Evolutionary conservation across 2,797 vertebrate genomes (phyloP).

Genomic region (Anguilla anguilla): DNA sequence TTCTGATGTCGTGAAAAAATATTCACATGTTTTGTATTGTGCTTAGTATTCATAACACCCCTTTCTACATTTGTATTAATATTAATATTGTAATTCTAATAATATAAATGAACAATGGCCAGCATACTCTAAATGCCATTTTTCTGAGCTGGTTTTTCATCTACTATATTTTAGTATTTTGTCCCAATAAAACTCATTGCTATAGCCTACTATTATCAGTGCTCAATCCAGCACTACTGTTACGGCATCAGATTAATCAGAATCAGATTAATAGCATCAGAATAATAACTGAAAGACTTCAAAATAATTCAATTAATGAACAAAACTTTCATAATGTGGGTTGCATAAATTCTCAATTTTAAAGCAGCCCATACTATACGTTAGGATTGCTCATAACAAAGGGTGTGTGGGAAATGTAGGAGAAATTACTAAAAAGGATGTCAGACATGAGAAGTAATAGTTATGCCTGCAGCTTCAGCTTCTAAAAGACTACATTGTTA

Average conservation of each 20-base stretch:
- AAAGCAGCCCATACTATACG: neutral
- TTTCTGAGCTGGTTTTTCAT: neutral
- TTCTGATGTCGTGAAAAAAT: neutral
- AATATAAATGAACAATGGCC: neutral
- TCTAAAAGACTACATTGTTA: neutral
- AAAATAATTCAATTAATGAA: slow-evolving; percentile 5
- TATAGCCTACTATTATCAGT: neutral
- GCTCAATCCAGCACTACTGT: slow-evolving; percentile 15
- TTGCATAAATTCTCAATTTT: neutral
- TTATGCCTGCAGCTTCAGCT: neutral
- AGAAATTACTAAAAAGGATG: neutral
- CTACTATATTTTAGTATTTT: slow-evolving; percentile 7
- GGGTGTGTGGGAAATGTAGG: neutral
- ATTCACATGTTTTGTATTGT: neutral
- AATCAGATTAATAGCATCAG: slow-evolving; percentile 37
- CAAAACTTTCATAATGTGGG: slow-evolving; percentile 6
- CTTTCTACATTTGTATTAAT: neutral
- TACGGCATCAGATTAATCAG: slow-evolving; percentile 34
- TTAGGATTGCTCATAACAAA: neutral
- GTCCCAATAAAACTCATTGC: slow-evolving; percentile 28
- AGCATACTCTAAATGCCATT: neutral
- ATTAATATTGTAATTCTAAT: too few species aligned
- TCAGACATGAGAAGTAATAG: neutral
- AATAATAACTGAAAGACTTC: slow-evolving; percentile 26
- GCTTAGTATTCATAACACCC: too few species aligned